phyloP scores from a whole-genome alignment of 2,797 vertebrate species.

The Cephalopachus bancanus region DNA sequence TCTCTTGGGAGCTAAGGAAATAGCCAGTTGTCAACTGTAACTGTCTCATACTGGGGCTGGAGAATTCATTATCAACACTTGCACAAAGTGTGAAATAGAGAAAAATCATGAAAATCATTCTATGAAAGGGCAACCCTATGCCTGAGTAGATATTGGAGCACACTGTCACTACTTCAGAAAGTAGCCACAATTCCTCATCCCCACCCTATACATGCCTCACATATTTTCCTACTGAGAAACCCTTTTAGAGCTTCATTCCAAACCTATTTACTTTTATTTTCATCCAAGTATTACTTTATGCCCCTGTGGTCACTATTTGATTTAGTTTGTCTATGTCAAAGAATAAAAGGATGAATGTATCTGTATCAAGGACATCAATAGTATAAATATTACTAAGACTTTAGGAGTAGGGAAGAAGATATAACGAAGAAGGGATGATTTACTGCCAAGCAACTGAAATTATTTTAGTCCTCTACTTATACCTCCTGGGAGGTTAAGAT shows the following conservation, averaged over 20 bases:
- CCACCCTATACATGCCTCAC: rapidly evolving
- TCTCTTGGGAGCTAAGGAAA: background rate
- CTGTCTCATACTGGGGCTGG: background rate
- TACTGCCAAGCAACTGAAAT: background rate
- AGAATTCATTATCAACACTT: conserved; percentile 38
- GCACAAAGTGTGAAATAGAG: background rate
- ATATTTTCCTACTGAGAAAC: background rate
- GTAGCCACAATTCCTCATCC: background rate
- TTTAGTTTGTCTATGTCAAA: background rate
- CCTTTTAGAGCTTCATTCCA: background rate
- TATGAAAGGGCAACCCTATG: background rate
- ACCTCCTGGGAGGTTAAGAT: too few relatives aligned
- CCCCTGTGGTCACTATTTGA: background rate
- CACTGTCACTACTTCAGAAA: background rate
- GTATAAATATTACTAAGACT: background rate
- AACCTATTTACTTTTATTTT: background rate
- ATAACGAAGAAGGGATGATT: background rate
- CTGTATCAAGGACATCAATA: background rate
- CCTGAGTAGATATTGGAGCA: background rate
- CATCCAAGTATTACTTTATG: background rate
- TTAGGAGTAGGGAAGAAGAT: background rate
- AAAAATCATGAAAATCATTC: background rate
- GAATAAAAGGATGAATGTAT: background rate
- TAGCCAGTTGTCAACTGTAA: background rate
- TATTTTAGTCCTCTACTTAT: background rate